phyloP scores from a whole-genome alignment of 2,888 invertebrate species.

The Brassicogethes aeneus region DNA sequence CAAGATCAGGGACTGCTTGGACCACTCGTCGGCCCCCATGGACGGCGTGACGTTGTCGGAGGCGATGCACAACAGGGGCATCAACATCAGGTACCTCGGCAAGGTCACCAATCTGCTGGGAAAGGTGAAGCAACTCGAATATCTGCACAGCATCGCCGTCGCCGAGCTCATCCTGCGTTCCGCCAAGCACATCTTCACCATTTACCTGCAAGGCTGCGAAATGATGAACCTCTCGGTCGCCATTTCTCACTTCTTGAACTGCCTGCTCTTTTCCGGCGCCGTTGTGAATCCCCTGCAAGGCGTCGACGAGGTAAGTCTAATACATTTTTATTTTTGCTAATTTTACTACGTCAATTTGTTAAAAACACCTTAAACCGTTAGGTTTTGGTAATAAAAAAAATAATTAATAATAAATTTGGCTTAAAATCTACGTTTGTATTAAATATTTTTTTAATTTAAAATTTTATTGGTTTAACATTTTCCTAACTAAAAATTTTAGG shows the following conservation, averaged over 20 bases:
- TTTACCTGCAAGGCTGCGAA: conserved; percentile 85
- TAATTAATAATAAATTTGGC: too few species aligned
- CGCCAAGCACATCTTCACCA: conserved; percentile 89
- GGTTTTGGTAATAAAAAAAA: not conserved
- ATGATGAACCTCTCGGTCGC: conserved; percentile 84
- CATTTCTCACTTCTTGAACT: conserved; percentile 94
- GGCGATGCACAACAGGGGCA: conserved; percentile 89
- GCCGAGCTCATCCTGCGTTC: conserved; percentile 84
- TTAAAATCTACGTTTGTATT: too few species aligned
- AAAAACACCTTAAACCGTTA: not conserved
- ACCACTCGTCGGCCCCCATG: conserved; percentile 89
- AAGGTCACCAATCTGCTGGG: conserved; percentile 75
- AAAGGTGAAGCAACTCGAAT: conserved; percentile 72
- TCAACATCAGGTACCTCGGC: conserved; percentile 94
- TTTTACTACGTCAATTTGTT: conserved; percentile 6
- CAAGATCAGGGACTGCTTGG: conserved; percentile 80
- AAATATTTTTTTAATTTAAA: too few species aligned
- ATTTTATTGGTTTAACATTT: too few species aligned
- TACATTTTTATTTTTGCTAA: conserved; percentile 15
- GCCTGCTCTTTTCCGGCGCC: conserved; percentile 74
- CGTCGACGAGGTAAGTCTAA: conserved; percentile 63
- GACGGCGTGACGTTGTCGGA: conserved; percentile 90
- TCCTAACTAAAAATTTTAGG: too few species aligned
- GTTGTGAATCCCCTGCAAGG: conserved; percentile 59
- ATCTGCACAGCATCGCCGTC: conserved; percentile 82